Conservation (phyloP, 2,888 invertebrate genomes). For the Marasmarcha lunaedactyla region DNA sequence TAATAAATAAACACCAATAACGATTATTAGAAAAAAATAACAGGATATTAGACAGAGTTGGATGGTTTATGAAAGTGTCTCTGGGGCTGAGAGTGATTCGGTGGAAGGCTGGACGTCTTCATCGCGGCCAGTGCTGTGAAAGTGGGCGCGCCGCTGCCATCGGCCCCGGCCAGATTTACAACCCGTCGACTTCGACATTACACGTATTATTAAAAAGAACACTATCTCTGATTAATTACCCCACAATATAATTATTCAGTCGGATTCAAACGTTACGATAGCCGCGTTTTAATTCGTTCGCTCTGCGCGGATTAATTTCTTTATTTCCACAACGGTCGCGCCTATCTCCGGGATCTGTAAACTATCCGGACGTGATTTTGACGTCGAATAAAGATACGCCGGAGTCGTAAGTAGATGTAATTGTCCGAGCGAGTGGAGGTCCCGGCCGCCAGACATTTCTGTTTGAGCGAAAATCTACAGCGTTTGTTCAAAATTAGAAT, state of each 20-base stretch:
- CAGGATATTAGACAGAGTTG: constrained; percentile 58
- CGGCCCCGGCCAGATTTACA: constrained; percentile 53
- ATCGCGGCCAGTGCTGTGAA: constrained; percentile 62
- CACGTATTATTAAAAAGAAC: constrained; percentile 61
- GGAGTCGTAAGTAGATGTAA: constrained; percentile 26
- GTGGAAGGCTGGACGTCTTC: constrained; percentile 58
- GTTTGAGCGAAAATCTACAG: constrained; percentile 51
- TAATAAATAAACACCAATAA: constrained; percentile 71
- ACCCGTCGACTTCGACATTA: constrained; percentile 51
- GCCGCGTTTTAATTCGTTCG: constrained; percentile 43
- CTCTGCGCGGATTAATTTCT: constrained; percentile 44
- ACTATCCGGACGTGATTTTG: constrained; percentile 36
- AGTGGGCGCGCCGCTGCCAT: constrained; percentile 46
- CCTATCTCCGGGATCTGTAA: constrained; percentile 30
- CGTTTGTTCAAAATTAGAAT: constrained; percentile 63
- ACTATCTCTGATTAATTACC: constrained; percentile 57
- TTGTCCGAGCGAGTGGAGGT: constrained; percentile 24
- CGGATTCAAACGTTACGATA: constrained; percentile 40
- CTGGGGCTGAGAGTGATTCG: constrained; percentile 39
- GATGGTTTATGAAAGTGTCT: constrained; percentile 54
- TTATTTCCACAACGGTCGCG: constrained; percentile 33
- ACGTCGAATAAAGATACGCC: constrained; percentile 49
- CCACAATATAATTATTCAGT: constrained; percentile 49
- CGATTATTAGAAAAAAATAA: constrained; percentile 68
- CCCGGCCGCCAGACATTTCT: constrained; percentile 23